Base-by-base conservation (phyloP, 2,797 vertebrate species). In the Macropus fuliginosus region DNA sequence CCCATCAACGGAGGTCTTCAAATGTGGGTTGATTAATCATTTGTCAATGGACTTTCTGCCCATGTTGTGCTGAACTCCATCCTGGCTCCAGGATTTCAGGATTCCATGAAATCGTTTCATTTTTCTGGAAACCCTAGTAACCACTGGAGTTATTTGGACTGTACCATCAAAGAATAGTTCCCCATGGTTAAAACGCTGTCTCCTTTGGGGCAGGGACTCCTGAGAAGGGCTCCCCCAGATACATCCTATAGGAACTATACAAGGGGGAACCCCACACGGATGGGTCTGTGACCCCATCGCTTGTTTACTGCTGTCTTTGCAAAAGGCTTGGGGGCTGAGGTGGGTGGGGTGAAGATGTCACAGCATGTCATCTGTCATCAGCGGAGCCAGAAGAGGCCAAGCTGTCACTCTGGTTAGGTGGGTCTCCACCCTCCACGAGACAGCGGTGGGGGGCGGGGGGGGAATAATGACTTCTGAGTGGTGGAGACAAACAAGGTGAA, bases 341-440 rank as follows among this genome's bases (percentile, higher is more conserved):
- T 95, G 97, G 97, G 97, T 87, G 95, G 96, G 93, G 95, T 91
- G 3, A 92, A 91, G 97, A 96, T 97, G 96, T 92, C 97, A 95
- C 28, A 54, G 95, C 59, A 55, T 94, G 94, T 97, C 97, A 98
- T 97, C 95, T 93, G 40, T 46, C 74, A 27, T 50, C 74, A 55
- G 96, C 92, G 95, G 97, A 94, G 56, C 92, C 90, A 95, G 96
- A 96, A 97, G 97, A 91, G 95, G 97, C 94, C 56, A 91, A 94
- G 93, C 29, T 40, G 96, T 1, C n/a, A 89, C 94, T 97, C 98
- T 1, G 9, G 97, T 98, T 96, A 16, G 96, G 90, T 96, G 95
- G 93, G 98, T 97, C 97, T 95, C 95, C 97, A 91, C 97, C 97
- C 97, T 89, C 91, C 95, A 90, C 46, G 10, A 90, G 97, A 94